Evolutionary conservation across 1,140 invertebrate genomes (phyloP), one percentile per base, ranked within the genome.

Genomic region (Druon quercuslanigerum): DNA sequence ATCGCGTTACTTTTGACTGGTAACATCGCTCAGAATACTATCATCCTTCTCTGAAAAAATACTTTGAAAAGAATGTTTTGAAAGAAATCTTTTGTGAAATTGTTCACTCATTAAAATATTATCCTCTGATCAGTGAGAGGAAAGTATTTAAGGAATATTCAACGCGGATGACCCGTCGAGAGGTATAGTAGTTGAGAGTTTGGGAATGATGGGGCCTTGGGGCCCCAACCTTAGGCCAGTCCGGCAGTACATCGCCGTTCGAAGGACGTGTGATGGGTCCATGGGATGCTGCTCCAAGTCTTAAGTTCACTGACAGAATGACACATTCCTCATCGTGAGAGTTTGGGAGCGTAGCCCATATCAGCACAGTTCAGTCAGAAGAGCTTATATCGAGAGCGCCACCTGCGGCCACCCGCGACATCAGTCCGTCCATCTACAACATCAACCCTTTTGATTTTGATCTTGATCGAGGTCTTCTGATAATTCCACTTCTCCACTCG

Each of bases 301-400:
- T 84, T 83, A 84, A 85, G 88, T 89, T 86, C 88, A 90, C 88
- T 90, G 89, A 90, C 89, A 90, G 88, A 88, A 90, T 90, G 88
- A 90, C 89, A 90, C 88, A 90, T 90, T 90, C 89, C 83, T 81
- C 85, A 82, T 86, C 88, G 87, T 90, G 87, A 90, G 88, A 90
- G 87, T 89, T 90, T 90, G 76, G 87, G 82, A 88, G 86, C 86
- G 84, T 80, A 83, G 85, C 73, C 82, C 76, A 75, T 88, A 87
- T 88, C 87, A 88, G 85, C 81, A 57, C 72, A 84, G 81, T 86
- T 84, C 78, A 83, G 86, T 78, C 82, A 83, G 83, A 85, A 83
- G 83, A 86, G 85, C 86, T 88, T 83, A 87, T 85, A 85, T 87
- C 82, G 85, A 86, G 87, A 86, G 89, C 88, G 88, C 89, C 89